Conservation (phyloP, 2,797 vertebrate species). For the Micromesistius poutassou region DNA sequence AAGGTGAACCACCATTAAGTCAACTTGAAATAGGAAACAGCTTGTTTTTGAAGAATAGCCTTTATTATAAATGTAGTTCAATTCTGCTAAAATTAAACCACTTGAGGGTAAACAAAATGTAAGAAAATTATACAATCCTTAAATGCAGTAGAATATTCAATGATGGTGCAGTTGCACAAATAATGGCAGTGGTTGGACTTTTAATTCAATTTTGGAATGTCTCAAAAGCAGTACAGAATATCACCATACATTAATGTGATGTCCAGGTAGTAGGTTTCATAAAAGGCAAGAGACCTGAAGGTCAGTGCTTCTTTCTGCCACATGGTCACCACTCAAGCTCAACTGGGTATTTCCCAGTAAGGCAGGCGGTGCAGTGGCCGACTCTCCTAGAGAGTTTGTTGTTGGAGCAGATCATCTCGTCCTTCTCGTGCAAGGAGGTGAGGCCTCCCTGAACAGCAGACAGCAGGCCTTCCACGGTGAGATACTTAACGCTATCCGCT, state of each 20-base stretch:
- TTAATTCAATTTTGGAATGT: neutral
- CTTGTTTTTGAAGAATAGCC: neutral
- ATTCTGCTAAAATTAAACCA: neutral
- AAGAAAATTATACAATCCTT: neutral
- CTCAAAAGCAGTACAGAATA: neutral
- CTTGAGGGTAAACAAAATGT: neutral
- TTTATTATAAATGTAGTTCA: neutral
- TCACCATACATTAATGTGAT: too few relatives aligned
- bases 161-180: neutral
- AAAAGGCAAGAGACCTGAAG: neutral
- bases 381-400: constrained; percentile 58
- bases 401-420: constrained; percentile 62
- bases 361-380: constrained; percentile 92
- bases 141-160: neutral
- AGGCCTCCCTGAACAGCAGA: constrained; percentile 87
- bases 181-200: neutral
- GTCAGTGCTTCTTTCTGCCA: neutral
- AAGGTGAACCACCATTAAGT: neutral
- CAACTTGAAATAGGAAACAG: neutral
- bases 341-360: constrained; percentile 94
- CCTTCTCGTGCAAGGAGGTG: constrained; percentile 65
- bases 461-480: constrained; percentile 91
- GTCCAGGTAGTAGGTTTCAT: neutral
- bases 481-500: constrained; percentile 90
- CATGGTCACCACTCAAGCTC: constrained; percentile 88